Conservation (phyloP, 2,888 invertebrate species). For the Physocephala rufipes region DNA sequence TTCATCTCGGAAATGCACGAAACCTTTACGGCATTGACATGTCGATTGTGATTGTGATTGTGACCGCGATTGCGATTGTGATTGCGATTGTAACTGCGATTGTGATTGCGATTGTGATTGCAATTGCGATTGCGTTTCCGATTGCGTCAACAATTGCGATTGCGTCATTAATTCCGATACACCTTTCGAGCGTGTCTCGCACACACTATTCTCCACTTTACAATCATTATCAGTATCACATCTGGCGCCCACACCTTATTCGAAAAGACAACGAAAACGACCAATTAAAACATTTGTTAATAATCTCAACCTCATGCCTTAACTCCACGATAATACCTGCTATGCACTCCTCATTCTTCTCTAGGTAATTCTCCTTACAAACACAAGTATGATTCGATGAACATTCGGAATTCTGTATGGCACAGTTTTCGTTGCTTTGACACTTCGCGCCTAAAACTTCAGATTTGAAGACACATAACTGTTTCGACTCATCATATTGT, state of each 20-base stretch:
- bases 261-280: background rate
- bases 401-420: slow-evolving; percentile 58
- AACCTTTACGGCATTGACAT: slow-evolving; percentile 62
- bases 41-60: slow-evolving; percentile 47
- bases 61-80: too few species aligned
- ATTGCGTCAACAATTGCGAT: too few species aligned
- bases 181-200: slow-evolving; percentile 48
- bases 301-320: too few species aligned
- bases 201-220: slow-evolving; percentile 53
- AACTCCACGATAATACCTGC: slow-evolving; percentile 55
- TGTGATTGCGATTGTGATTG: too few species aligned
- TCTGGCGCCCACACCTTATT: slow-evolving; percentile 55
- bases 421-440: slow-evolving; percentile 55
- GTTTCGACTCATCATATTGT: slow-evolving; percentile 56
- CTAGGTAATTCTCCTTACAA: slow-evolving; percentile 55
- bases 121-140: too few species aligned
- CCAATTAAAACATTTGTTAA: background rate
- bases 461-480: slow-evolving; percentile 59
- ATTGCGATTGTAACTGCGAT: too few species aligned
- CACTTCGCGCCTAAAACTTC: slow-evolving; percentile 59
- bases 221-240: slow-evolving; percentile 59
- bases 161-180: too few species aligned
- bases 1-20: slow-evolving; percentile 60
- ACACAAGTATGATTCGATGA: slow-evolving; percentile 57
- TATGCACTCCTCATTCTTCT: slow-evolving; percentile 53